Evolutionary conservation across 1,140 invertebrate species (phyloP), one percentile per base, ranked within the genome.

Genomic region (Zaprionus taronus): DNA sequence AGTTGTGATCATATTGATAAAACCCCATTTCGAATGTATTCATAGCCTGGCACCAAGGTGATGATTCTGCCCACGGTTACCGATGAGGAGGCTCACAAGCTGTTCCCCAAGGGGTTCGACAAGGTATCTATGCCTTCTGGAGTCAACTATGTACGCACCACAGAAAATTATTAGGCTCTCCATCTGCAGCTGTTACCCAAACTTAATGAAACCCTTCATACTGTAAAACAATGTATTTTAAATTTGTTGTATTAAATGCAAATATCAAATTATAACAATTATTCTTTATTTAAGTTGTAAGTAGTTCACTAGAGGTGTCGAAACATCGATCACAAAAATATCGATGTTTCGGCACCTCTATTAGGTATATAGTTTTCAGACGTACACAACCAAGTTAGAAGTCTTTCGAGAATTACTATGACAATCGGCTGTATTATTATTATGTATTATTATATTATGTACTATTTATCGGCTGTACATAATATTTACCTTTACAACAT

Each of bases 1-100:
- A 47, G 7, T 9, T 11, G 2, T 3, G 6, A 41, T 41, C 38
- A n/a, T 6, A 41, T 41, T 41, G 38, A 1, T 20, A 12, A 24
- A 7, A 17, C 22, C 4, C n/a, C 5, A 9, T 47, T 47, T 44
- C 5, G 1, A 56, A 65, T 31, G 20, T 14, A 20, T 26, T 2
- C 2, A 12, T 31, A 97, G 96, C 94, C 94, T 51, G 97, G 97
- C 38, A 94, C 95, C 17, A 95, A 96, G 81, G 97, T 97, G 28
- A 98, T 98, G 97, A 96, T 98, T 69, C 80, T 97, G 17, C 97
- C 97, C 7, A 93, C 93, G 24, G 94, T 98, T 1, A 94, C 94
- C 38, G 94, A 96, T 22, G 95, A 96, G 70, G 96, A 98, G 57
- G 93, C 96, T 1, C 85, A 94, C 4, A 94, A 94, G 79, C 81